These are phyloP conservation scores for Pitangus sulphuratus DNA, from an alignment of 2,797 vertebrate species.

Conservation along the genomic window DNA sequence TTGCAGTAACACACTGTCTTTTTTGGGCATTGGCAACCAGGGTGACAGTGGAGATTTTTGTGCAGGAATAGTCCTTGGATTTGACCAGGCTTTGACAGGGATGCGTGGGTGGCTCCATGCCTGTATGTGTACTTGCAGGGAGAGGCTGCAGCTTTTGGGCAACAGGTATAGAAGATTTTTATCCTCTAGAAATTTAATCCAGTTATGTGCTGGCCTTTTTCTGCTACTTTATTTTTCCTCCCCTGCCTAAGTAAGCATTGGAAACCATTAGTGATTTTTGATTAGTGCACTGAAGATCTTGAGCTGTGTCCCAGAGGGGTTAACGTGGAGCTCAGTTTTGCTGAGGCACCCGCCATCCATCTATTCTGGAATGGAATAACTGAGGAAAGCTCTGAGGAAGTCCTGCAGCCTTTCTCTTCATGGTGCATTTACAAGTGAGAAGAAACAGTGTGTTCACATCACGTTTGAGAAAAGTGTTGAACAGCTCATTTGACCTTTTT, in stretches of 20 bases:
- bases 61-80: background rate
- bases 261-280: background rate
- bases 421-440: background rate
- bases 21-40: background rate
- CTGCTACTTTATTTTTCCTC: background rate
- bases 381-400: background rate
- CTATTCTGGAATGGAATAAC: background rate
- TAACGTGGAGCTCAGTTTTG: background rate
- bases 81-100: background rate
- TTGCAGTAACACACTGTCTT: background rate
- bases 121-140: background rate
- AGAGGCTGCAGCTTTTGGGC: background rate
- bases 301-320: background rate
- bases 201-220: background rate
- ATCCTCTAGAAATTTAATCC: background rate
- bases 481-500: background rate
- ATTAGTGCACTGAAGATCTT: background rate
- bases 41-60: background rate
- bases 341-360: background rate
- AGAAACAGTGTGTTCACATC: background rate
- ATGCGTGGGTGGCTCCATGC: background rate
- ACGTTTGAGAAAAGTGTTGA: background rate
- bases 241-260: background rate
- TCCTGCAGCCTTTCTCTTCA: background rate
- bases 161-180: background rate